A percentile compares a stretch with the other conserved stretches of the same genome.
phyloP scores from a whole-genome alignment of 2,113 vertebrate genomes.

The Festucalex cinctus region DNA sequence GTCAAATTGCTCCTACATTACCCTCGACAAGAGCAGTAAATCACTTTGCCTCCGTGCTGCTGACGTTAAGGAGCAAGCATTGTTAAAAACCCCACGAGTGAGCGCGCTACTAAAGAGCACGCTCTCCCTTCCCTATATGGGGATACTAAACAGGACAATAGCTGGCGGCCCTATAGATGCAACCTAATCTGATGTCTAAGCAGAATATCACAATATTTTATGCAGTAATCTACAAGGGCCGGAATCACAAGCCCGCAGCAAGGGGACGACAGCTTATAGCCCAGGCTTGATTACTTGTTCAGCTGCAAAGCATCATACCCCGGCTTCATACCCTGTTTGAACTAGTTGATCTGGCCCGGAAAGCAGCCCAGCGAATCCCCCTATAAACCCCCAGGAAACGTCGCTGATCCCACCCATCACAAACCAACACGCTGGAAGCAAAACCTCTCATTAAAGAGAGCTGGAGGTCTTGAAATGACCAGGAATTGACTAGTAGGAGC shows the following conservation, averaged over 20 bases:
- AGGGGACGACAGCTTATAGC: constrained; percentile 7
- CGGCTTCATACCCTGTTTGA: constrained; percentile 46
- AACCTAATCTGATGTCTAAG: constrained; percentile 28
- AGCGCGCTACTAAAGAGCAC: constrained; percentile 42
- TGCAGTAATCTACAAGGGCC: background rate
- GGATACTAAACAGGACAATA: constrained; percentile 45
- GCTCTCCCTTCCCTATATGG: constrained; percentile 24
- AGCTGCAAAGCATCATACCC: constrained; percentile 11
- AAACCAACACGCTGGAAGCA: constrained; percentile 62
- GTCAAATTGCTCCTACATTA: constrained; percentile 74
- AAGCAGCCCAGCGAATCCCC: constrained; percentile 52
- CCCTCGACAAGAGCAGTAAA: constrained; percentile 59
- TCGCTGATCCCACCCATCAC: constrained; percentile 66
- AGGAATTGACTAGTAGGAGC: constrained; percentile 64
- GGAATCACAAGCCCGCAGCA: constrained; percentile 2
- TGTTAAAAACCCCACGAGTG: constrained; percentile 58
- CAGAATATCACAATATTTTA: constrained; percentile 15
- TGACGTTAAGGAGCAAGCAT: constrained; percentile 56
- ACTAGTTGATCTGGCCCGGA: constrained; percentile 57
- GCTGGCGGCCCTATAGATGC: constrained; percentile 27
- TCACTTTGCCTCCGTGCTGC: constrained; percentile 55
- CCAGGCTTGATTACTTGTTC: constrained; percentile 6
- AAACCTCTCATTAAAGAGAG: constrained; percentile 72
- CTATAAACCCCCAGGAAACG: constrained; percentile 57
- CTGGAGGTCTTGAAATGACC: constrained; percentile 66